phyloP scores from a whole-genome alignment of 2,113 vertebrate species.

The Tiliqua scincoides region DNA sequence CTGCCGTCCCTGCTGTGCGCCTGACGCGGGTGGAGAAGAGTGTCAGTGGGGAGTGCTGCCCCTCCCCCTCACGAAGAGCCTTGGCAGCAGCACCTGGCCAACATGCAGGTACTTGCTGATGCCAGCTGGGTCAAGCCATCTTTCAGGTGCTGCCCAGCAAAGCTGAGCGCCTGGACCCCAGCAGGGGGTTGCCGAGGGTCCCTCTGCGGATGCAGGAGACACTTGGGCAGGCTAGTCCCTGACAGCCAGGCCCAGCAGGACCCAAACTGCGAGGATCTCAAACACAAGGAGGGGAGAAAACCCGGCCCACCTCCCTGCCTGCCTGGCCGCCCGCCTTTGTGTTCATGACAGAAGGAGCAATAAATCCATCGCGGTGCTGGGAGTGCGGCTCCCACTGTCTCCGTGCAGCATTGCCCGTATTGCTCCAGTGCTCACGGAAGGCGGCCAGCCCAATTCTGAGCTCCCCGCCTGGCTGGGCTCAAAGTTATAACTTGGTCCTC shows the following conservation, averaged over 20 bases:
- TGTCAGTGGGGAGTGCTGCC: not conserved
- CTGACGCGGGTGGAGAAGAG: not conserved
- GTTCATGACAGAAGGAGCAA: not conserved
- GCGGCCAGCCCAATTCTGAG: not conserved
- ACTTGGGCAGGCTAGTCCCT: too few species aligned
- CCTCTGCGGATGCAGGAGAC: not conserved
- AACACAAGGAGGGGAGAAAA: not conserved
- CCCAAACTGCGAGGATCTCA: not conserved
- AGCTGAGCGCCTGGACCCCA: not conserved
- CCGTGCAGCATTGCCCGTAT: too few species aligned
- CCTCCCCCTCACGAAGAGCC: not conserved
- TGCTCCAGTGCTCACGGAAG: not conserved
- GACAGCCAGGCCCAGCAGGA: too few species aligned
- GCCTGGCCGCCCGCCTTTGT: too few species aligned
- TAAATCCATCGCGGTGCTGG: too few species aligned
- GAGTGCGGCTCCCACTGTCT: too few species aligned
- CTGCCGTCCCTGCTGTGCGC: constrained; percentile 33
- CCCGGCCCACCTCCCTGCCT: not conserved
- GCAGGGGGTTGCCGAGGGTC: not conserved
- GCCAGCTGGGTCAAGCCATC: not conserved
- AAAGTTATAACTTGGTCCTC: not conserved
- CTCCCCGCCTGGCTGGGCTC: not conserved
- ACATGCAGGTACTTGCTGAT: constrained; percentile 26
- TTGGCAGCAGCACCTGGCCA: constrained; percentile 18
- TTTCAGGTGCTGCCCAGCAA: not conserved